These are phyloP conservation scores for Rattus norvegicus DNA, from an alignment of 2,113 vertebrate species.

Conservation along the genomic window GRCr8 NC_086019.1:103194001-103194500, in stretches of 20 bases:
- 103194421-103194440: background rate
- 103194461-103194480: background rate
- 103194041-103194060: background rate
- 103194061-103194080: background rate
- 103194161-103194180: background rate
- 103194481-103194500: background rate
- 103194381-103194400: background rate
- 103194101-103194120: background rate
- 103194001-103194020: background rate
- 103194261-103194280: background rate
- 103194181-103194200: background rate
- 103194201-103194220: too few relatives aligned
- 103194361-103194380: background rate
- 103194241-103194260: background rate
- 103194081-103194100: background rate
- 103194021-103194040: background rate
- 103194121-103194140: background rate
- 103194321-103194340: background rate
- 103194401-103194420: background rate
- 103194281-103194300: background rate
- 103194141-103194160: background rate
- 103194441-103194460: background rate
- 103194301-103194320: background rate
- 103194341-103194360: background rate
- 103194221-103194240: too few relatives aligned